A percentile compares a stretch with the other conserved stretches of the same genome.
Evolutionary conservation across 2,888 invertebrate genomes (phyloP).

Genomic region (Apamea monoglypha): DNA sequence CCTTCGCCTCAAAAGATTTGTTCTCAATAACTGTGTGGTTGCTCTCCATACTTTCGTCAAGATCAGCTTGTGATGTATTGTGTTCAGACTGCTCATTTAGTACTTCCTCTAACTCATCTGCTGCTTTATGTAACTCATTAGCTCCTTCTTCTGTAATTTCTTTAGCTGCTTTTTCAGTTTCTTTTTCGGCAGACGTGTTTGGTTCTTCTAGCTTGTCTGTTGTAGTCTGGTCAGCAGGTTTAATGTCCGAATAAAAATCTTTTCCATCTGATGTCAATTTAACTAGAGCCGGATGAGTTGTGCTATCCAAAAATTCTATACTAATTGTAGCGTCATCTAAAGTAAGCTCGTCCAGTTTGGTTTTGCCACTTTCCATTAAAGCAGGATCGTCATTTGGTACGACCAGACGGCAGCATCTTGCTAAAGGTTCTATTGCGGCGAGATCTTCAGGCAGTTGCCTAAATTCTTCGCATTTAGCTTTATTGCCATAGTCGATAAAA

Average conservation of each 20-base stretch:
- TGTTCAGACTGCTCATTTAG: constrained; percentile 54
- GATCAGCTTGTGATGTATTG: constrained; percentile 77
- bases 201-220: constrained; percentile 22
- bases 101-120: constrained; percentile 35
- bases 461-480: constrained; percentile 91
- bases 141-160: constrained; percentile 29
- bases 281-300: constrained; percentile 90
- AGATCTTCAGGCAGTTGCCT: constrained; percentile 91
- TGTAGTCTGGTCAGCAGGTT: constrained; percentile 32
- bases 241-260: constrained; percentile 76
- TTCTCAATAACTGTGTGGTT: constrained; percentile 85
- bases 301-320: constrained; percentile 91
- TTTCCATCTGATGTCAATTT: constrained; percentile 90
- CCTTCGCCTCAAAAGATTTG: constrained; percentile 75
- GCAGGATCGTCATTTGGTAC: constrained; percentile 83
- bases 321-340: constrained; percentile 86
- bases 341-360: constrained; percentile 81
- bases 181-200: constrained; percentile 31
- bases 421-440: constrained; percentile 89
- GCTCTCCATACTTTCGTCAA: constrained; percentile 83
- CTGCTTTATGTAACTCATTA: constrained; percentile 35
- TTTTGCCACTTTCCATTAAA: constrained; percentile 84
- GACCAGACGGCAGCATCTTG: constrained; percentile 91
- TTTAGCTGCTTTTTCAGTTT: constrained; percentile 36
- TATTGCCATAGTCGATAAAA: constrained; percentile 93